These are phyloP conservation scores for Erinaceus europaeus DNA, from an alignment of 2,113 vertebrate species.

Conservation along the genomic window DNA sequence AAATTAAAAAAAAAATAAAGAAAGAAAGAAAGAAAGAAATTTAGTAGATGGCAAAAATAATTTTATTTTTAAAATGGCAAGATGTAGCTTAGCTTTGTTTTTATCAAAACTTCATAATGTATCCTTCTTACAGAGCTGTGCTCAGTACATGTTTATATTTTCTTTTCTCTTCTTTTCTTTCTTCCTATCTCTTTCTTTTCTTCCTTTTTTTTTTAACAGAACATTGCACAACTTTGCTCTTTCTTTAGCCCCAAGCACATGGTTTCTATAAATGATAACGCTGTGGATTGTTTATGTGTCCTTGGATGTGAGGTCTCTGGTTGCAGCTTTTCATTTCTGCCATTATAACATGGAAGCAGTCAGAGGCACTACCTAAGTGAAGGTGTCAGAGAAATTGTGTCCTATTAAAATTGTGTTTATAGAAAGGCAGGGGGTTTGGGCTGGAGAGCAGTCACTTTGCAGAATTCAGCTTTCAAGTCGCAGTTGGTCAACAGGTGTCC, in stretches of 20 bases:
- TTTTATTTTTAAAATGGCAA: slow-evolving; percentile 42
- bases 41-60: neutral
- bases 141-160: no score
- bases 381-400: neutral
- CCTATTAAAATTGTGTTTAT: neutral
- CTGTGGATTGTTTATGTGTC: neutral
- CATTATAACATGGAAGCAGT: neutral
- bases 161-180: no score
- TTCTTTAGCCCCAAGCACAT: no score
- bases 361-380: neutral
- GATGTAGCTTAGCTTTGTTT: neutral
- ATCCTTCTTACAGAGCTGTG: no score
- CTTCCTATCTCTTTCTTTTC: no score
- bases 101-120: neutral
- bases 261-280: neutral
- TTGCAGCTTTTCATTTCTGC: neutral
- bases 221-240: no score
- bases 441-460: neutral
- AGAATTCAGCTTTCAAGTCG: neutral
- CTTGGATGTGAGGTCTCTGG: neutral
- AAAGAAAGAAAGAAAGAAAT: neutral
- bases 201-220: no score
- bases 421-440: neutral
- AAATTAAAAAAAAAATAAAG: no score
- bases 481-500: neutral